A percentile compares a stretch with the other conserved stretches of the same genome.
These are phyloP conservation scores for Cerastoderma edule DNA, from an alignment of 2,888 invertebrate species.

Conservation along the genomic window DNA sequence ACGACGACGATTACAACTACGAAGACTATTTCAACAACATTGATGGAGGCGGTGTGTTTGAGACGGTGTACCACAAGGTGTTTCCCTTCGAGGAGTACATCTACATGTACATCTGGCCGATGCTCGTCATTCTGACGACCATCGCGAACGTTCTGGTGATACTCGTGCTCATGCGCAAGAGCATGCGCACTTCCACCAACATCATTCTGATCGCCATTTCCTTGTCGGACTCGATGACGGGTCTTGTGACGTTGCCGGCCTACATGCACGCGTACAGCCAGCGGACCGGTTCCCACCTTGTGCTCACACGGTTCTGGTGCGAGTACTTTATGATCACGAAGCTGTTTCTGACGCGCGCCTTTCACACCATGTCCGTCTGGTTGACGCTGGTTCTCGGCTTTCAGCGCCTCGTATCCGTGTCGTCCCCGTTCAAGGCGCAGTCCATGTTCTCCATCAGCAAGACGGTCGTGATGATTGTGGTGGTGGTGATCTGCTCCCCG, in stretches of 20 bases:
- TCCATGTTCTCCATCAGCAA: slow-evolving; percentile 31
- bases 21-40: no score
- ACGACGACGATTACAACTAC: slow-evolving; percentile 2
- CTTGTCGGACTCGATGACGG: slow-evolving; percentile 53
- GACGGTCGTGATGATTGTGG: slow-evolving; percentile 18
- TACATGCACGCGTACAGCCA: slow-evolving; percentile 46
- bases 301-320: slow-evolving; percentile 28
- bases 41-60: neutral
- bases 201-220: slow-evolving; percentile 55
- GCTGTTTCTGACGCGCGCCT: slow-evolving; percentile 42
- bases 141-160: slow-evolving; percentile 54
- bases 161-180: slow-evolving; percentile 41
- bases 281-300: slow-evolving; percentile 5
- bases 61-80: slow-evolving; percentile 20
- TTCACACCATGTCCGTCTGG: slow-evolving; percentile 59
- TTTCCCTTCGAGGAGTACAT: slow-evolving; percentile 28
- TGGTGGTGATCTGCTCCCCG: slow-evolving; percentile 28
- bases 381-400: slow-evolving; percentile 54
- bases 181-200: slow-evolving; percentile 55
- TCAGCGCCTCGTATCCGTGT: slow-evolving; percentile 53
- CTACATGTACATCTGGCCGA: slow-evolving; percentile 34
- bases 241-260: slow-evolving; percentile 43
- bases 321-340: slow-evolving; percentile 36
- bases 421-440: slow-evolving; percentile 42
- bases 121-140: slow-evolving; percentile 44